Conservation (phyloP, 2,888 invertebrate species). For the Scelioninae gen. 2 region DNA sequence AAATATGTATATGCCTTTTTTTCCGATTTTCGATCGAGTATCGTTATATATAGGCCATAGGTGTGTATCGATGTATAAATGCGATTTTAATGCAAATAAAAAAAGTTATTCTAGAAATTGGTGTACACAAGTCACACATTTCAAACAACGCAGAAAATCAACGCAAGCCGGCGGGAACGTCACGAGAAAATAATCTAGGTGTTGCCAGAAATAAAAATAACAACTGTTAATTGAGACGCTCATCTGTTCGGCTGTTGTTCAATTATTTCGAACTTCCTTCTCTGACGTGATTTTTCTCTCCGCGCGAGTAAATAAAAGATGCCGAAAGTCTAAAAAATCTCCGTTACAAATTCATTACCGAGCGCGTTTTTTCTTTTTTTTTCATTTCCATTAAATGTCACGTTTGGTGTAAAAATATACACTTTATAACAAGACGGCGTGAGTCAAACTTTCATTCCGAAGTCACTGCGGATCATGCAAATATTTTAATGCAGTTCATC, state of each 20-base stretch:
- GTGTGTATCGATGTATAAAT: too few relatives aligned
- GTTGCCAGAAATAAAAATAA: conserved; percentile 50
- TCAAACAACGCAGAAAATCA: conserved; percentile 11
- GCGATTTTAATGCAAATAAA: too few relatives aligned
- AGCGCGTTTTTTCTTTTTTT: not conserved
- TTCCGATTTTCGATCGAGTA: too few relatives aligned
- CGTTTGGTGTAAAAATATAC: not conserved
- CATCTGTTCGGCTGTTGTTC: conserved; percentile 17
- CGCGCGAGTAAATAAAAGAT: too few relatives aligned
- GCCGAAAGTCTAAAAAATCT: too few relatives aligned
- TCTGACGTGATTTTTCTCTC: not conserved
- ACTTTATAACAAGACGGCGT: conserved; percentile 11
- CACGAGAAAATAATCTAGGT: conserved; percentile 35
- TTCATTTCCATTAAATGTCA: conserved; percentile 1
- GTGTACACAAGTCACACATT: too few relatives aligned
- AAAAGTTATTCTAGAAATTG: too few relatives aligned
- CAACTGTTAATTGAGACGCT: conserved; percentile 34
- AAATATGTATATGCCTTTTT: too few relatives aligned
- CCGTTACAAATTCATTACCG: not conserved
- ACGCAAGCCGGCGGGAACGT: conserved; percentile 22
- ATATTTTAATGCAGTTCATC: too few relatives aligned
- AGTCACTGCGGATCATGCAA: conserved; percentile 4
- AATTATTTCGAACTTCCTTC: conserved; percentile 14
- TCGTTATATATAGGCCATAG: too few relatives aligned
- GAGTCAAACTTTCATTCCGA: conserved; percentile 4